These are phyloP conservation scores for Notodromas monacha DNA, from an alignment of 2,888 invertebrate genomes.

Conservation along the genomic window DNA sequence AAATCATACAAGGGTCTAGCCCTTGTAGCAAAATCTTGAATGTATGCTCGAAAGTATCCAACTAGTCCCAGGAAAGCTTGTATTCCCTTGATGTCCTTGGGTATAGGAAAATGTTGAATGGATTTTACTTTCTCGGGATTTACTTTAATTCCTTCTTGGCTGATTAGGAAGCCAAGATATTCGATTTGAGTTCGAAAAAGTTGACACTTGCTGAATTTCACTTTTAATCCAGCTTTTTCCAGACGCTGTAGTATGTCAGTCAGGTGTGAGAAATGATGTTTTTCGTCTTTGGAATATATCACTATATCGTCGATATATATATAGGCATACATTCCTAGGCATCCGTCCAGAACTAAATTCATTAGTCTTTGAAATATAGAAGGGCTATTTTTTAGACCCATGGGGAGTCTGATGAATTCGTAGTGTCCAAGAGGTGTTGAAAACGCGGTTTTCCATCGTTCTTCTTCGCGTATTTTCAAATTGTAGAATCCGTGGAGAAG, in stretches of 20 bases:
- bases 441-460: slow-evolving; percentile 6
- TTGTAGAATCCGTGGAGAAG: slow-evolving; percentile 7
- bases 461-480: slow-evolving; percentile 1
- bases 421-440: slow-evolving; percentile 6
- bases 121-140: slow-evolving; percentile 4
- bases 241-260: slow-evolving; percentile 4
- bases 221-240: slow-evolving; percentile 4
- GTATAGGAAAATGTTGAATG: slow-evolving; percentile 4
- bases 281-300: slow-evolving; percentile 4
- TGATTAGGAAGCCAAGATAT: slow-evolving; percentile 4
- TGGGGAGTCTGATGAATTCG: slow-evolving; percentile 6
- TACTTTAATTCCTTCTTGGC: slow-evolving; percentile 4
- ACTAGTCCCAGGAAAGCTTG: slow-evolving; percentile 4
- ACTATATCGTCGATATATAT: slow-evolving; percentile 4
- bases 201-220: slow-evolving; percentile 4
- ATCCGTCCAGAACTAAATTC: slow-evolving; percentile 4
- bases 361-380: slow-evolving; percentile 6
- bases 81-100: slow-evolving; percentile 4
- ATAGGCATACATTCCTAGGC: slow-evolving; percentile 4
- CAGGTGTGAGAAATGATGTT: slow-evolving; percentile 4
- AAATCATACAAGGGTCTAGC: slow-evolving; percentile 4
- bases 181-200: slow-evolving; percentile 4
- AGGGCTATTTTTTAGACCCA: slow-evolving; percentile 8
- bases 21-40: slow-evolving; percentile 4
- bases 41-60: slow-evolving; percentile 4